Conservation (phyloP, 2,888 invertebrate species). For the Aricia artaxerxes region DNA sequence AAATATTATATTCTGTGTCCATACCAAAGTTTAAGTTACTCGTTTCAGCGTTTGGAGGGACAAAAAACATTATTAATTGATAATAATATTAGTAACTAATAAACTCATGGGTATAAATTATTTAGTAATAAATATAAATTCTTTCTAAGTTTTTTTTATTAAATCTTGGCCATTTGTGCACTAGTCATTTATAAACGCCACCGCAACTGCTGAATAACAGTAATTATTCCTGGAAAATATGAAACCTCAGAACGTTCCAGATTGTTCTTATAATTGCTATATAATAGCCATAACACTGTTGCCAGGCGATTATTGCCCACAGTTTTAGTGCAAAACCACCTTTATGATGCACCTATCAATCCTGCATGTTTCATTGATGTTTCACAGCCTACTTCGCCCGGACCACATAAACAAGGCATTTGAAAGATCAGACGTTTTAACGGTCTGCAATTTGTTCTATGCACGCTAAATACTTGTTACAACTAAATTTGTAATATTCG, state of each 20-base stretch:
- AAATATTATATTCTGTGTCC: too few relatives aligned
- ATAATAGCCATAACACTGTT: not conserved
- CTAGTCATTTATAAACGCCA: not conserved
- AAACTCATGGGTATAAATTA: too few relatives aligned
- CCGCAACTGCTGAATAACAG: not conserved
- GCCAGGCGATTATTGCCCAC: not conserved
- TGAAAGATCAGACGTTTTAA: constrained; percentile 19
- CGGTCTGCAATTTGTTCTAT: not conserved
- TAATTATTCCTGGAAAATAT: not conserved
- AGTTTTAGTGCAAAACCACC: not conserved
- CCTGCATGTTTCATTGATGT: not conserved
- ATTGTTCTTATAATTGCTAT: not conserved
- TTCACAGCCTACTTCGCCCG: constrained; percentile 12
- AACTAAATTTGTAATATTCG: not conserved
- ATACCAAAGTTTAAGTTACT: too few relatives aligned
- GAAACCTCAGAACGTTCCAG: not conserved
- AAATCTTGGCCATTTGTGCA: too few relatives aligned
- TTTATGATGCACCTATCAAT: constrained; percentile 16
- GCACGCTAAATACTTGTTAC: not conserved
- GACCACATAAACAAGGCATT: constrained; percentile 16
- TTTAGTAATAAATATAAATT: too few relatives aligned
- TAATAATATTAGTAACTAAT: too few relatives aligned
- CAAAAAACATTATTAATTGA: too few relatives aligned
- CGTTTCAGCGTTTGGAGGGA: too few relatives aligned
- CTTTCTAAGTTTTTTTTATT: too few relatives aligned